Percentiles rank a stretch among this genome's conserved stretches.
Evolutionary conservation across 2,113 vertebrate species (phyloP).

Genomic region (Daphoenositta chrysoptera): DNA sequence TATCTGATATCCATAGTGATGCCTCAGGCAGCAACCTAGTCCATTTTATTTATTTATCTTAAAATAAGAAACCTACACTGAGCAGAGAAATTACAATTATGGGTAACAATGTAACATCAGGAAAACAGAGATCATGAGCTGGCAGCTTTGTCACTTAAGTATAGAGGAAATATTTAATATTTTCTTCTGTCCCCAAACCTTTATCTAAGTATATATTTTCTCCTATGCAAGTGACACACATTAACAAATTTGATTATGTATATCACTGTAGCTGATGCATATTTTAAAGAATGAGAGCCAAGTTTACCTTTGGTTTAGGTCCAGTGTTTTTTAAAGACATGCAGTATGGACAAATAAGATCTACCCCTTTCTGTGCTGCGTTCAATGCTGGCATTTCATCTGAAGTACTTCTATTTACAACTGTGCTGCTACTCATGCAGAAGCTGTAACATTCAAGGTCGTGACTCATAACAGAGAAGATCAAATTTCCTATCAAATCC

Average conservation of each 20-base stretch:
- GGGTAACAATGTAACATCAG: background rate
- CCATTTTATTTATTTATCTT: background rate
- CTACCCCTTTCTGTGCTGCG: background rate
- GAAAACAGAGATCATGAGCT: background rate
- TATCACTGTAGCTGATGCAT: background rate
- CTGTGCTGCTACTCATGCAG: background rate
- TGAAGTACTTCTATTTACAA: background rate
- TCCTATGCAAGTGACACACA: background rate
- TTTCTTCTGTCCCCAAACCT: background rate
- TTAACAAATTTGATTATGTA: background rate
- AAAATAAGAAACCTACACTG: background rate
- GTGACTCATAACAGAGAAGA: background rate
- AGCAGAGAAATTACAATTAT: background rate
- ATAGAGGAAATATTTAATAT: background rate
- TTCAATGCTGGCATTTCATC: background rate
- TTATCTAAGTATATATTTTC: background rate
- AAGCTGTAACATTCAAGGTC: constrained; percentile 16
- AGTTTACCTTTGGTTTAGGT: background rate
- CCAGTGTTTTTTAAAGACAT: background rate
- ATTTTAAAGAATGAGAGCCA: background rate
- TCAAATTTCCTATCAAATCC: constrained; percentile 11
- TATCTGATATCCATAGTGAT: background rate
- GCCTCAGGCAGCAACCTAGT: background rate
- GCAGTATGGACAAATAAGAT: background rate
- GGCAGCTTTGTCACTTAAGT: background rate